Evolutionary conservation across 2,888 invertebrate species (phyloP).

Genomic region (Panzeria rudis): DNA sequence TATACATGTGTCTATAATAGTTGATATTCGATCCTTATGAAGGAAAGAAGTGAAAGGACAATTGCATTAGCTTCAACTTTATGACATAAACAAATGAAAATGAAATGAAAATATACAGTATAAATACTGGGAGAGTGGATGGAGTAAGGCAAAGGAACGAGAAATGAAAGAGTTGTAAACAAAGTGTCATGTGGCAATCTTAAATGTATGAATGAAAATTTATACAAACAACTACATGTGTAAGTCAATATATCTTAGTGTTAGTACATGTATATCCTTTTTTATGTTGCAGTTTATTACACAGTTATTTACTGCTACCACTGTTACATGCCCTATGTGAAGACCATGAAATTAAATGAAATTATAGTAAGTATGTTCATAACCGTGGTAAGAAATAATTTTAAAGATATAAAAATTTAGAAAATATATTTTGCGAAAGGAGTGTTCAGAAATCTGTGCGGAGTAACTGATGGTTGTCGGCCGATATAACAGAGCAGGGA

Average conservation of each 20-base stretch:
- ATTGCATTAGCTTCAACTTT: constrained; percentile 68
- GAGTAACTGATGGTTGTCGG: too few species aligned
- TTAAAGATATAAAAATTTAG: background rate
- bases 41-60: constrained; percentile 44
- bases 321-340: constrained; percentile 33
- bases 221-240: background rate
- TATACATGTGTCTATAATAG: constrained; percentile 47
- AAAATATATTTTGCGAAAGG: too few species aligned
- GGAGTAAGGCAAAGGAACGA: background rate
- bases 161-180: constrained; percentile 64
- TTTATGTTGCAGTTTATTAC: constrained; percentile 42
- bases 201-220: constrained; percentile 34
- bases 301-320: constrained; percentile 43
- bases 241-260: constrained; percentile 9
- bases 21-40: constrained; percentile 57
- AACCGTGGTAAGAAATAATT: background rate
- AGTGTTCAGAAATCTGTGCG: too few species aligned
- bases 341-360: constrained; percentile 55
- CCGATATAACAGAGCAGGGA: too few species aligned
- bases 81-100: constrained; percentile 51
- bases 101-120: too few species aligned
- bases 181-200: constrained; percentile 66
- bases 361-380: constrained; percentile 3
- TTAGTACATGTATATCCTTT: background rate
- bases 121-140: too few species aligned